Evolutionary conservation across 2,888 invertebrate species (phyloP).

Genomic region (Stramonita haemastoma): DNA sequence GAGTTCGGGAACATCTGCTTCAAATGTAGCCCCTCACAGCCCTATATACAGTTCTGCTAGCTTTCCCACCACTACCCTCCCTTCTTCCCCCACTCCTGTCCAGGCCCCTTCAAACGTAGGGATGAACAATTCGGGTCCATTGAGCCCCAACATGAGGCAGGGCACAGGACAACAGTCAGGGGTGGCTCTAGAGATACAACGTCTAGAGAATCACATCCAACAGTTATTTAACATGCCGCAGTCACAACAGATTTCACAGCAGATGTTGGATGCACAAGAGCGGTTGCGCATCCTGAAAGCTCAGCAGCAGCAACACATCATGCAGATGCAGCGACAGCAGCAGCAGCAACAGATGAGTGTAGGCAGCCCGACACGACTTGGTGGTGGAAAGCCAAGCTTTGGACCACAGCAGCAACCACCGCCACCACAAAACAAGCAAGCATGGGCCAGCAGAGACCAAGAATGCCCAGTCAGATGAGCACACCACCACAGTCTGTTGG

Average conservation of each 20-base stretch:
- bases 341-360: conserved; percentile 46
- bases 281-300: conserved; percentile 67
- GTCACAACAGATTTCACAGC: conserved; percentile 71
- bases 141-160: conserved; percentile 51
- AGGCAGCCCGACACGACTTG: conserved; percentile 28
- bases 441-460: conserved; percentile 53
- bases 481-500: conserved; percentile 34
- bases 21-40: conserved; percentile 35
- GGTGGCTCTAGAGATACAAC: conserved; percentile 62
- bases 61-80: conserved; percentile 53
- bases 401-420: conserved; percentile 46
- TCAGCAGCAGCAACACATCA: conserved; percentile 66
- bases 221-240: conserved; percentile 72
- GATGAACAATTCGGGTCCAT: conserved; percentile 49
- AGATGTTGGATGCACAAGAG: conserved; percentile 74
- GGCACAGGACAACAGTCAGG: conserved; percentile 46
- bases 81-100: conserved; percentile 47
- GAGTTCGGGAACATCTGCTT: conserved; percentile 45
- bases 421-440: conserved; percentile 36
- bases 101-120: conserved; percentile 36
- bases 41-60: conserved; percentile 53
- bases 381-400: conserved; percentile 37
- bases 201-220: conserved; percentile 71
- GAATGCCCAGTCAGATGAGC: conserved; percentile 48
- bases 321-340: conserved; percentile 61